Evolutionary conservation across 2,888 invertebrate genomes (phyloP), one percentile per base, ranked within the genome.

Genomic region (Cybosia mesomella): DNA sequence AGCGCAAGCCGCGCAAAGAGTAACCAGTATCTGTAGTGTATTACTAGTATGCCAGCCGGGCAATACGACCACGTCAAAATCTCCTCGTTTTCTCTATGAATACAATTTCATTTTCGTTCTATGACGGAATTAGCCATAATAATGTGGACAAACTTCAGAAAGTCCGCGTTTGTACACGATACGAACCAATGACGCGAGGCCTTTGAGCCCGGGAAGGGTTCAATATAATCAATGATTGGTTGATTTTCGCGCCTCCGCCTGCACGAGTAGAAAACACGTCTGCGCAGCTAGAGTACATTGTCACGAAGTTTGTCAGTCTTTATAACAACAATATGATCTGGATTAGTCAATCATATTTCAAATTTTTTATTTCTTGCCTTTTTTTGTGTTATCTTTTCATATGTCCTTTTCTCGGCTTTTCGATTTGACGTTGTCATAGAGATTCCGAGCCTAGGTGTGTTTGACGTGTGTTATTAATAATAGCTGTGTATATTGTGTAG

Each of bases 1-100:
- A 94, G 84, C 87, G 95, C 79, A 95, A 94, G 82, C 88, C 93
- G 28, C 94, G 95, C 80, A 94, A 93, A 87, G 95, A 95, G 91
- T 95, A 86, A 89, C 18, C 8, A 13, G 11, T 11, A 3, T n/a
- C 32, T 62, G 32, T 39, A 43, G 18, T 7, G 24, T 24, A 11
- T 43, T 10, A 24, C 39, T 53, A 21, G 22, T 22, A 28, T 18
- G 21, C 13, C 21, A 2, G 22, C 15, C 22, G 15, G 15, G 8
- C 62, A 15, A 54, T 63, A 54, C 22, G 62, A 54, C 62, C 11
- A 22, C 54, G 53, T 54, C 62, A 22, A 32, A 49, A 53, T 32
- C 22, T 0, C 13, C n/a, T 36, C 18, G 9, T 18, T n/a, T n/a
- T 34, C 2, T 8, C 13, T 1, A 1, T 13, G 4, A 11, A 0